A percentile compares a stretch with the other conserved stretches of the same genome.
Evolutionary conservation across 2,888 invertebrate species (phyloP).

Genomic region (Drosophila demipolita): DNA sequence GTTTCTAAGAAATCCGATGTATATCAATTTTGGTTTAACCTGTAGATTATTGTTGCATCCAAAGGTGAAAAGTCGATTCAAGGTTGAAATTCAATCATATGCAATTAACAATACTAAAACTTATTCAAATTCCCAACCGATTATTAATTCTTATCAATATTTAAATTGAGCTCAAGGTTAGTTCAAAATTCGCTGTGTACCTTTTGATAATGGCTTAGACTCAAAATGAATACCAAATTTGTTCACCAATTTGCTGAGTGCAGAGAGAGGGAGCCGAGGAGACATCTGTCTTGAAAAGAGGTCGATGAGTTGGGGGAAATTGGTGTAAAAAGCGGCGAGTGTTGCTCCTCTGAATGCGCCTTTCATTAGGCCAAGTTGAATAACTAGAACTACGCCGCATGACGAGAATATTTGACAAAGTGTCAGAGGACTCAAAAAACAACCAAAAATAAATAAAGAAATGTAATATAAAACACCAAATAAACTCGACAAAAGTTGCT

Average conservation of each 20-base stretch:
- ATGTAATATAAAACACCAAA: constrained; percentile 20
- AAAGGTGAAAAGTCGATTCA: background rate
- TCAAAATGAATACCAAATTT: background rate
- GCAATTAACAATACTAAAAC: background rate
- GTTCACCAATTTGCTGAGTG: background rate
- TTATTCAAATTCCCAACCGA: background rate
- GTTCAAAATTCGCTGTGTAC: background rate
- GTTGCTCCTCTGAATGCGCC: constrained; percentile 41
- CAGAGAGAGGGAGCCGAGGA: background rate
- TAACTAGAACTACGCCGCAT: constrained; percentile 63
- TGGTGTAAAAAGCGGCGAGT: constrained; percentile 8
- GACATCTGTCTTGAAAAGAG: constrained; percentile 34
- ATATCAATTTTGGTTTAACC: background rate
- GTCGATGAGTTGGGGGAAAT: constrained; percentile 24
- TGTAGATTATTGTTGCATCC: background rate
- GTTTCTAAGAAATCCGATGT: background rate
- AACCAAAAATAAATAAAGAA: constrained; percentile 1
- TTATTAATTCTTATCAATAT: constrained; percentile 1
- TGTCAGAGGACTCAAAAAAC: constrained; percentile 26
- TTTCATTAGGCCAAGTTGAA: constrained; percentile 58
- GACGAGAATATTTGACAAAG: constrained; percentile 65
- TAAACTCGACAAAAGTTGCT: constrained; percentile 55
- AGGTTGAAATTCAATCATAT: background rate
- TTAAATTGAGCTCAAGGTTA: background rate
- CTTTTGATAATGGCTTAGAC: background rate